Base-by-base conservation (phyloP, 1,140 invertebrate species). In the Manduca sexta region DNA sequence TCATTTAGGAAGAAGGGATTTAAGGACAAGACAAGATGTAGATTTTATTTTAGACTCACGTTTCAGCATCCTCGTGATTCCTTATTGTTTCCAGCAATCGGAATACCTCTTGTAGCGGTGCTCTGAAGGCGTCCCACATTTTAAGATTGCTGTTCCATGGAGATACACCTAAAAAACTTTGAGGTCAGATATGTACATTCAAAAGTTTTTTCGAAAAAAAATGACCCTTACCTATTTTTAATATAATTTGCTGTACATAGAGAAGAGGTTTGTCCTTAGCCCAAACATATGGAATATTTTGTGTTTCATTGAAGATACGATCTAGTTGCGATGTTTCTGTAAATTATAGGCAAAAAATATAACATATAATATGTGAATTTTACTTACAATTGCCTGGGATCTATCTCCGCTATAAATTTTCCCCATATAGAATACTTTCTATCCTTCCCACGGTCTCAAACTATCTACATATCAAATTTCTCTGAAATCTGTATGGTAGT, bases 61-160 rank as follows among this genome's bases (percentile, higher is more conserved):
- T 91, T 64, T 93, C 89, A 45, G 88, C 83, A 69, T 92, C 89
- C 73, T 96, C 91, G 80, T 95, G 95, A 84, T 95, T 95, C 60
- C 93, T 90, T 52, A 98, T 90, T 37, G 92, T 90, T 82, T 97
- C 93, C 34, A 97, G 72, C 37, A 98, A 85, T 77, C 93, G 91
- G 85, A 97, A 98, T 21, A 95, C 91, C 87, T 95, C 93, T 64
- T 92, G 91, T 1, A 98, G 85, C 18, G 96, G 95, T 14, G 92
- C 95, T 64, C 95, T 88, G 74, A 97, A 96, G 38, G 95, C 95
- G 89, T 98, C 96, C 69, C 92, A 92, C 54, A 96, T 81, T 56
- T 91, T 90, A 47, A 98, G 82, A 60, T 94, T 91, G 53, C 90
- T 87, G 41, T 89, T 90, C 96, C 96, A 98, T 52, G 96, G 97